These are phyloP conservation scores for Arrhopalites spinosus DNA, from an alignment of 2,888 invertebrate species.

Conservation along the genomic window DNA sequence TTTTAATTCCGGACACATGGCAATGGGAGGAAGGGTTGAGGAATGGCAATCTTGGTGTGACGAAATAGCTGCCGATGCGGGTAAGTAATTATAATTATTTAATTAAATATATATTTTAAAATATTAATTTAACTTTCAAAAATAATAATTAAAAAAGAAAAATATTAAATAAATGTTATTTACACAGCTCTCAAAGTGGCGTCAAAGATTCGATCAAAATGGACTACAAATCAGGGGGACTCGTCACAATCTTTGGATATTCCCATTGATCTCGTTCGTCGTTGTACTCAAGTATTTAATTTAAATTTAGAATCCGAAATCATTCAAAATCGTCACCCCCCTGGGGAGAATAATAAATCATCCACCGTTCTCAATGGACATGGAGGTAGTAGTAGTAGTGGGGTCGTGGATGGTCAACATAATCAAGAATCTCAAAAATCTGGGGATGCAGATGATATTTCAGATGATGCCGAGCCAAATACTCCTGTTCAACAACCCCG, in stretches of 20 bases:
- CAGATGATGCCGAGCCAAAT: not conserved
- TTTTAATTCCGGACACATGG: not conserved
- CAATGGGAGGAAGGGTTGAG: slow-evolving; percentile 11
- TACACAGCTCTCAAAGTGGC: slow-evolving; percentile 10
- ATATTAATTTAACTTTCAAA: not conserved
- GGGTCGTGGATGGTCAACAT: not conserved
- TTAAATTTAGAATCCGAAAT: slow-evolving; percentile 42
- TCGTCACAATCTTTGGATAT: slow-evolving; percentile 1
- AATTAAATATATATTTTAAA: not conserved
- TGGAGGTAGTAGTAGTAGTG: not conserved
- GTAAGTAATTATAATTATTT: not conserved
- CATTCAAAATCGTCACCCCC: not conserved
- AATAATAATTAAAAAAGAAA: not conserved
- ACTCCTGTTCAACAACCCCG: slow-evolving; percentile 25
- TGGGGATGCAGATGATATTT: not conserved
- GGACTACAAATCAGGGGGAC: slow-evolving; percentile 31
- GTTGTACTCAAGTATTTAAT: slow-evolving; percentile 53
- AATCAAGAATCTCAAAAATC: not conserved
- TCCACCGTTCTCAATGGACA: not conserved
- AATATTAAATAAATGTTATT: not conserved
- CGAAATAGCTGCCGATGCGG: not conserved
- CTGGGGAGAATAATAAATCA: too few species aligned
- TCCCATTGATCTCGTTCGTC: slow-evolving; percentile 49
- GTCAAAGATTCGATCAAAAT: slow-evolving; percentile 8
- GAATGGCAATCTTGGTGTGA: slow-evolving; percentile 27